Conservation (phyloP, 2,888 invertebrate species). For the Clivina fossor region DNA sequence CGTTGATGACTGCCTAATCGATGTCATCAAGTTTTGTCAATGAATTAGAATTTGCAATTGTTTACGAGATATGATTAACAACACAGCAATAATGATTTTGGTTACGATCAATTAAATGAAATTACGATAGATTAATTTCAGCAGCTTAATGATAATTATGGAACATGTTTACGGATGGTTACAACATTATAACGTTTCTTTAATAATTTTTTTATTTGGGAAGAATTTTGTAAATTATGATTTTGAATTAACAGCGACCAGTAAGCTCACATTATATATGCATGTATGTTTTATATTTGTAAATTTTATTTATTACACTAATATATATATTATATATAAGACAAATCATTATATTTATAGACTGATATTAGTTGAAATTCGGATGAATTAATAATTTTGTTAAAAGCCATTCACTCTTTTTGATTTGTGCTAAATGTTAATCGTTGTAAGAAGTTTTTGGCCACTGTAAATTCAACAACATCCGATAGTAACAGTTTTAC, state of each 20-base stretch:
- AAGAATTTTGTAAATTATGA: slow-evolving; percentile 17
- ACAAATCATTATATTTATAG: too few species aligned
- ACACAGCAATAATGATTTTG: slow-evolving; percentile 27
- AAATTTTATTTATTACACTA: too few species aligned
- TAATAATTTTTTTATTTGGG: slow-evolving; percentile 14
- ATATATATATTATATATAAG: too few species aligned
- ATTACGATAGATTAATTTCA: slow-evolving; percentile 20
- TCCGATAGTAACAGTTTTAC: slow-evolving; percentile 20
- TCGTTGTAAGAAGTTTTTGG: slow-evolving; percentile 16
- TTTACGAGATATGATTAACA: slow-evolving; percentile 33
- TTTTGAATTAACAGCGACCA: slow-evolving; percentile 33
- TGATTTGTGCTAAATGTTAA: slow-evolving; percentile 28
- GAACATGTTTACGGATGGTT: slow-evolving; percentile 12
- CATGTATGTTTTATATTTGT: background rate
- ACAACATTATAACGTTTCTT: slow-evolving; percentile 11
- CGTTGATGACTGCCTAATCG: slow-evolving; percentile 22
- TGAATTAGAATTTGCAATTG: slow-evolving; percentile 23
- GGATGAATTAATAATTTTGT: too few species aligned
- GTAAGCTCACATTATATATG: background rate
- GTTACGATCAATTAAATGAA: slow-evolving; percentile 12
- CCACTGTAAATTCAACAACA: slow-evolving; percentile 30
- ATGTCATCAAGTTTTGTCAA: slow-evolving; percentile 19
- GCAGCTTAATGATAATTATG: slow-evolving; percentile 13
- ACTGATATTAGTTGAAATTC: too few species aligned
- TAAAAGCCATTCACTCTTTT: too few species aligned